Base-by-base conservation (phyloP, 2,888 invertebrate genomes). In the Brachypalpus laphriformis region DNA sequence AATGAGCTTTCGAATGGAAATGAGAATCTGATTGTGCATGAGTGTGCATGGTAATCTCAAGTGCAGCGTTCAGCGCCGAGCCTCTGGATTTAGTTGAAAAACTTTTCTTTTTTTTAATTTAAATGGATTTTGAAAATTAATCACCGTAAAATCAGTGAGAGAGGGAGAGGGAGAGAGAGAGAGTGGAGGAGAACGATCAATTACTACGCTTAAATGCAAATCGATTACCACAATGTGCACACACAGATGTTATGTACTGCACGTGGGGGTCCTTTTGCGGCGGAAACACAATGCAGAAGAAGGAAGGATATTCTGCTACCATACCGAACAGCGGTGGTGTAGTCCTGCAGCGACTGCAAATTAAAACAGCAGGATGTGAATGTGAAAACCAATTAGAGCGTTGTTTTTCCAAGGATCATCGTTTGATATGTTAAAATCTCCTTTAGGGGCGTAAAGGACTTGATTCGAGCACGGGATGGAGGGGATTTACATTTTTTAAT, bases 171-270 rank as follows among this genome's bases (percentile, higher is more conserved):
- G 34, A 42, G 22, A 11, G 54, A 54, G 9, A n/a, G n/a, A n/a
- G n/a, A n/a, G n/a, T n/a, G n/a, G n/a, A n/a, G n/a, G n/a, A n/a
- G n/a, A n/a, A 22, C 7, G 14, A 28, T 63, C 81, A 75, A 81
- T 81, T 81, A 81, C 70, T 63, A 63, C 49, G 75, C 56, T 63
- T 34, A 81, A 75, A 81, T 81, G 75, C 75, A 81, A 81, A 81
- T 81, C 68, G 81, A 81, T 81, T 66, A 56, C 25, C 25, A 14
- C 40, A 25, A 7, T 54, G 54, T 57, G 8, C 47, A 42, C 28
- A 28, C 18, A 61, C 14, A 40, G 14, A 18, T 18, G 34, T 16
- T 7, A 42, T n/a, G 6, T 25, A 4, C 25, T 25, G 59, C 8
- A 42, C 14, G 25, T 11, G 0, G n/a, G n/a, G n/a, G n/a, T n/a